Conservation (phyloP, 2,888 invertebrate genomes). For the Meteorus colon region DNA sequence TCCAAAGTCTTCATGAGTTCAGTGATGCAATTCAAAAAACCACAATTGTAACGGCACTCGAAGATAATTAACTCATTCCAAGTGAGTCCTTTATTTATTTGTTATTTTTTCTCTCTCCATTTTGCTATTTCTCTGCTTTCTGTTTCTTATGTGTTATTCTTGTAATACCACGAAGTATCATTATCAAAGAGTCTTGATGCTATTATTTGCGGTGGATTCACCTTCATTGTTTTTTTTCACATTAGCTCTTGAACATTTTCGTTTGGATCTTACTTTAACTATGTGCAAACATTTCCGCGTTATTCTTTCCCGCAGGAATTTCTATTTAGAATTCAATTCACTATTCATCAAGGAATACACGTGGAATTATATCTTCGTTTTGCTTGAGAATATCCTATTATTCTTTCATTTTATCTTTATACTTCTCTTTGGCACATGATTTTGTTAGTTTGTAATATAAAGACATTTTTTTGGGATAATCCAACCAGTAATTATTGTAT, state of each 20-base stretch:
- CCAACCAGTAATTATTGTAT: too few species aligned
- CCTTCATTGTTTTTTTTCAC: conserved; percentile 13
- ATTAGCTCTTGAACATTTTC: conserved; percentile 24
- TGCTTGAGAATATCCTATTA: too few species aligned
- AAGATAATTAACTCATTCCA: conserved; percentile 37
- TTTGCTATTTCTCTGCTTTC: conserved; percentile 3
- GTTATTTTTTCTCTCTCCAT: neutral
- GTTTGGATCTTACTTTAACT: conserved; percentile 15
- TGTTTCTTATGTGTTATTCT: conserved; percentile 16
- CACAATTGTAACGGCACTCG: conserved; percentile 38
- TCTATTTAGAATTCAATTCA: conserved; percentile 13
- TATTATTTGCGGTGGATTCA: conserved; percentile 43
- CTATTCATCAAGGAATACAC: neutral
- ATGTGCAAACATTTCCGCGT: conserved; percentile 30
- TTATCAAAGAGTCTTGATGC: conserved; percentile 8
- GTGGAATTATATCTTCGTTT: too few species aligned
- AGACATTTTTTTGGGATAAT: too few species aligned
- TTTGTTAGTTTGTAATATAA: too few species aligned
- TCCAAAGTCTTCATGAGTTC: conserved; percentile 11
- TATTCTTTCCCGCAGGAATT: neutral
- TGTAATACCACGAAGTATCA: conserved; percentile 4
- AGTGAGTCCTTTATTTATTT: conserved; percentile 9
- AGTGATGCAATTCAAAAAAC: conserved; percentile 32
- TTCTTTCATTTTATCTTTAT: neutral
- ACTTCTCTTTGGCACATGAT: too few species aligned